Percentiles rank a stretch among this genome's conserved stretches.
These are phyloP conservation scores for cat (Felis catus) DNA, from an alignment of 2,113 vertebrate genomes.

Conservation along the genomic window F.catus_Fca126_mat1.0 CM031419.1:102900501-102901000, in stretches of 20 bases:
- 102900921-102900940: neutral
- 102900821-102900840: neutral
- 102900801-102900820: neutral
- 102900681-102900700: neutral
- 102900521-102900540: too few species aligned
- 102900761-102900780: neutral
- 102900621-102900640: neutral
- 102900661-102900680: neutral
- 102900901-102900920: neutral
- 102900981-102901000: neutral
- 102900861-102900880: neutral
- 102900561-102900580: neutral
- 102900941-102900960: neutral
- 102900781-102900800: rapidly evolving
- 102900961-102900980: neutral
- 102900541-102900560: too few species aligned
- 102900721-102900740: neutral
- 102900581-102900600: neutral
- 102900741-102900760: neutral
- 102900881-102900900: neutral
- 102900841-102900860: neutral
- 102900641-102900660: neutral
- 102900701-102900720: neutral
- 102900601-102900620: neutral
- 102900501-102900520: too few species aligned